These are phyloP conservation scores for Synergus japonicus DNA, from an alignment of 2,888 invertebrate genomes.

Conservation along the genomic window DNA sequence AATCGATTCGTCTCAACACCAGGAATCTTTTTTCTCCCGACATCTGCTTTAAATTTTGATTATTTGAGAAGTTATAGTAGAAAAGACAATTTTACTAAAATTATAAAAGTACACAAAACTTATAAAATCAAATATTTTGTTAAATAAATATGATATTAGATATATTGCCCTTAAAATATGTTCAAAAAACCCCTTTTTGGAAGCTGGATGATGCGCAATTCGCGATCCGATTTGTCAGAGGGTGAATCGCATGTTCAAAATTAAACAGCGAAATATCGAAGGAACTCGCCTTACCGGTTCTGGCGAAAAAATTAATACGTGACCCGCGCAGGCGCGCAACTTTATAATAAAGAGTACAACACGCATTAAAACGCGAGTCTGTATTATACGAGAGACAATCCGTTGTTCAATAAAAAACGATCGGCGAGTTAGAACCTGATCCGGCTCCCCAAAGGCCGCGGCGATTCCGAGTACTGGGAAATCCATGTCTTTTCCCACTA, in stretches of 20 bases:
- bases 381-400: constrained; percentile 53
- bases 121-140: too few species aligned
- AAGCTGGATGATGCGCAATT: neutral
- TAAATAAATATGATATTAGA: too few species aligned
- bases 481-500: constrained; percentile 51
- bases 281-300: constrained; percentile 69
- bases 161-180: too few species aligned
- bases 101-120: too few species aligned
- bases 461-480: constrained; percentile 59
- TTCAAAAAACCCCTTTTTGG: too few species aligned
- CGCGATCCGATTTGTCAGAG: neutral
- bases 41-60: too few species aligned
- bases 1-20: too few species aligned
- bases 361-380: constrained; percentile 49
- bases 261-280: constrained; percentile 62
- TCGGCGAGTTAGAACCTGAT: constrained; percentile 65
- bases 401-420: constrained; percentile 57
- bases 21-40: too few species aligned
- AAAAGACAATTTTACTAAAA: too few species aligned
- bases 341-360: constrained; percentile 44
- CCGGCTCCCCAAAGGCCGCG: constrained; percentile 65
- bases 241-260: constrained; percentile 43
- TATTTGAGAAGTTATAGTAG: too few species aligned
- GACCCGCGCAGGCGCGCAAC: constrained; percentile 56
- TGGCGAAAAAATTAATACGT: constrained; percentile 70